Base-by-base conservation (phyloP, 2,113 vertebrate genomes). In the Sterrhoptilus dennistouni region DNA sequence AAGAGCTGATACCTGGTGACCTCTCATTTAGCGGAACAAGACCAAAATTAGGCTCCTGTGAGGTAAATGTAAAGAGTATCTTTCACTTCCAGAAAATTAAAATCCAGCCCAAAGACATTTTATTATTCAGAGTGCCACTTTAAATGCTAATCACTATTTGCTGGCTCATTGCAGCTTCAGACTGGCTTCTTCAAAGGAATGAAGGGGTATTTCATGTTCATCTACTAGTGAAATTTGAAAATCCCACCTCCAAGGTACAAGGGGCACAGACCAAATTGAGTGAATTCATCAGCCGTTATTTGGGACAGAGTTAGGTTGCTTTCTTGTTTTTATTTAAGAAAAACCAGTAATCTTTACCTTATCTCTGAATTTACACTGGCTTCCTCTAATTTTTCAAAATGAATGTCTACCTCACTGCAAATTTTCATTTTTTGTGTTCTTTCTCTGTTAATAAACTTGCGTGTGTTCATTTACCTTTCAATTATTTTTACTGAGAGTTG, bases 71-170 rank as follows among this genome's bases (percentile, higher is more conserved):
- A 53, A 87, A 82, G 56, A 75, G 61, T 44, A 28, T 44, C 74
- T 91, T 91, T 89, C 35, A 68, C 49, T 84, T 87, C 44, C 74
- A 87, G 53, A 75, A 89, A 85, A 68, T 77, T n/a, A 93, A 44
- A 87, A 60, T 82, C 70, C 69, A 83, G 5, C 59, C 94, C 11
- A 76, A 77, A 45, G 74, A 57, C 74, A 50, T 76, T 88, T 92
- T 90, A 61, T 87, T 95, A 88, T 60, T 79, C 57, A 95, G 42
- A 57, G n/a, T 92, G 71, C 54, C 78, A 80, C 70, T 94, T 94
- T 57, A 72, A 91, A 93, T 95, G 82, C 85, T 94, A 76, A 93
- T 92, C 66, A 69, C 66, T 95, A 23, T 93, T 94, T 97, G 82
- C 83, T 87, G 78, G 66, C 50, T 94, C 45, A 80, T 93, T 93